Evolutionary conservation across 2,113 vertebrate species (phyloP).

Genomic region (Burhinus bistriatus): DNA sequence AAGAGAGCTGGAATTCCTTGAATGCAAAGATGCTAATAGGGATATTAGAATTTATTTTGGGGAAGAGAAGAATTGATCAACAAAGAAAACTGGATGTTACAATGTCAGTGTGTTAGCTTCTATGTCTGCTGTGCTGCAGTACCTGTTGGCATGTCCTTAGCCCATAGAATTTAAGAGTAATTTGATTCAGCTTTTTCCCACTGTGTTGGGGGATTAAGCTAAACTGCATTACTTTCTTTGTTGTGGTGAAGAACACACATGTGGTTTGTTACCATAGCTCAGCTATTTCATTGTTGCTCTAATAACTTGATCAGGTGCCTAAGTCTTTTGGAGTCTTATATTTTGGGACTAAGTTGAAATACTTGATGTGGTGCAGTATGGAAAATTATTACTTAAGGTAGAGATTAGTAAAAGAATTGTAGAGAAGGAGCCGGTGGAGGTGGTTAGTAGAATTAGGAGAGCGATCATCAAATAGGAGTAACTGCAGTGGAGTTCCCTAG

Average conservation of each 20-base stretch:
- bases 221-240: neutral
- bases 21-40: neutral
- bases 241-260: neutral
- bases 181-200: neutral
- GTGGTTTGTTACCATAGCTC: neutral
- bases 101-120: neutral
- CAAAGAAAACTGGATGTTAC: neutral
- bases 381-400: neutral
- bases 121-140: neutral
- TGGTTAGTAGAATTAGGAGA: neutral
- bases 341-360: neutral
- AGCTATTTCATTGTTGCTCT: neutral
- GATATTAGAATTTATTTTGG: neutral
- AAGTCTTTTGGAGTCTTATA: neutral
- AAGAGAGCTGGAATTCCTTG: neutral
- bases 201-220: neutral
- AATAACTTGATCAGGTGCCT: neutral
- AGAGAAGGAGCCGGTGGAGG: neutral
- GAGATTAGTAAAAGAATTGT: neutral
- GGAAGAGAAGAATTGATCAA: neutral
- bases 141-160: neutral
- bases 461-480: neutral
- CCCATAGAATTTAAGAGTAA: neutral
- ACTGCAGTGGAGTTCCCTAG: neutral
- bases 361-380: neutral